A percentile compares a stretch with the other conserved stretches of the same genome.
Evolutionary conservation across 2,113 vertebrate species (phyloP).

Genomic region (Morone chrysops): DNA sequence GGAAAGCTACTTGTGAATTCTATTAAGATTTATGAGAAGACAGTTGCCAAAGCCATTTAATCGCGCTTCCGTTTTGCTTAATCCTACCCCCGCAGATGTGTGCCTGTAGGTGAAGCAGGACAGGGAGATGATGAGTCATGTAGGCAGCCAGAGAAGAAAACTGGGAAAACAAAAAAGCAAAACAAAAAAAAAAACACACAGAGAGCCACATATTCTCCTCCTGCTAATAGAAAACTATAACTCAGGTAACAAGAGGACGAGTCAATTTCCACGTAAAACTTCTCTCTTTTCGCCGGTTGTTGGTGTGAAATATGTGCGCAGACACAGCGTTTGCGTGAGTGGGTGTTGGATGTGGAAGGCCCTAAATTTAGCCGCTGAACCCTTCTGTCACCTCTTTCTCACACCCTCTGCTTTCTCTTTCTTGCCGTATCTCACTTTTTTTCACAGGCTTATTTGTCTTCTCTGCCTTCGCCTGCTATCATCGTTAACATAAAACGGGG

Average conservation of each 20-base stretch:
- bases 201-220: constrained; percentile 14
- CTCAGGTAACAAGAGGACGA: constrained; percentile 54
- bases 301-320: constrained; percentile 53
- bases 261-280: constrained; percentile 42
- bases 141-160: constrained; percentile 38
- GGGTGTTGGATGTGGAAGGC: constrained; percentile 7
- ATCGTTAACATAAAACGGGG: constrained; percentile 38
- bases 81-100: constrained; percentile 76
- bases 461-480: constrained; percentile 42
- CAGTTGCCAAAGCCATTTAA: constrained; percentile 80
- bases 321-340: constrained; percentile 22
- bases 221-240: constrained; percentile 38
- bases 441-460: constrained; percentile 50
- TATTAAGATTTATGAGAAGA: constrained; percentile 79
- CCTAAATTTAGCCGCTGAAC: constrained; percentile 71
- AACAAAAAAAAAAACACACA: neutral
- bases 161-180: constrained; percentile 9
- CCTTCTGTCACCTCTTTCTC: constrained; percentile 48
- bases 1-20: constrained; percentile 69
- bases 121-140: constrained; percentile 74
- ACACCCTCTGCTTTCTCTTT: neutral
- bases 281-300: constrained; percentile 12
- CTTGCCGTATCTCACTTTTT: neutral
- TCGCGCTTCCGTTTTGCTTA: constrained; percentile 74
- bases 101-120: constrained; percentile 71